Evolutionary conservation across 2,888 invertebrate species (phyloP).

Genomic region (Trachelus troglodyta): DNA sequence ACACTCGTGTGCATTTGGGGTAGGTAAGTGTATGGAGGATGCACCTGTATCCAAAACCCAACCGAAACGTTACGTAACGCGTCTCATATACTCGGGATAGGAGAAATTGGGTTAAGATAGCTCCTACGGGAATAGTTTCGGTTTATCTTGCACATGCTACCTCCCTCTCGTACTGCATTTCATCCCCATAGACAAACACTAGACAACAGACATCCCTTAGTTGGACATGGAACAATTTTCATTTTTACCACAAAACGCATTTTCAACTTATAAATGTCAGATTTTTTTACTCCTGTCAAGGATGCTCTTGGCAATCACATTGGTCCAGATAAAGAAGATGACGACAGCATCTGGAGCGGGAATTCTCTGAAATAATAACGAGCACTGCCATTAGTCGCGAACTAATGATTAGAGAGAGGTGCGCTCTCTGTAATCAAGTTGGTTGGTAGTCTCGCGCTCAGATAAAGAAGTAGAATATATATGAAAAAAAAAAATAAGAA

Average conservation of each 20-base stretch:
- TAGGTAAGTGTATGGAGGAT: background rate
- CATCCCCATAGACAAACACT: background rate
- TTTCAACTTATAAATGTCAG: background rate
- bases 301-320: background rate
- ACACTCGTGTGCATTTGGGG: background rate
- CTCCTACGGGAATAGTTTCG: slow-evolving; percentile 55
- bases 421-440: background rate
- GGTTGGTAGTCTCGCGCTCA: background rate
- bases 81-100: slow-evolving; percentile 44
- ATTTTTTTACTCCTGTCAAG: background rate
- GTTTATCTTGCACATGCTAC: slow-evolving; percentile 53
- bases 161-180: slow-evolving; percentile 4
- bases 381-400: slow-evolving; percentile 35
- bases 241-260: background rate
- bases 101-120: slow-evolving; percentile 60
- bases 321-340: background rate
- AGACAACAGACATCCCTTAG: background rate
- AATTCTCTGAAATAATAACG: slow-evolving; percentile 34
- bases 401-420: slow-evolving; percentile 32
- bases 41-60: slow-evolving; percentile 5
- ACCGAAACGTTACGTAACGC: slow-evolving; percentile 46
- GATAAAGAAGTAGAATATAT: background rate
- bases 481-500: background rate
- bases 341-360: slow-evolving; percentile 1
- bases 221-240: background rate